Conservation (phyloP, 2,888 invertebrate genomes). For the Nematopogon swammerdamellus region DNA sequence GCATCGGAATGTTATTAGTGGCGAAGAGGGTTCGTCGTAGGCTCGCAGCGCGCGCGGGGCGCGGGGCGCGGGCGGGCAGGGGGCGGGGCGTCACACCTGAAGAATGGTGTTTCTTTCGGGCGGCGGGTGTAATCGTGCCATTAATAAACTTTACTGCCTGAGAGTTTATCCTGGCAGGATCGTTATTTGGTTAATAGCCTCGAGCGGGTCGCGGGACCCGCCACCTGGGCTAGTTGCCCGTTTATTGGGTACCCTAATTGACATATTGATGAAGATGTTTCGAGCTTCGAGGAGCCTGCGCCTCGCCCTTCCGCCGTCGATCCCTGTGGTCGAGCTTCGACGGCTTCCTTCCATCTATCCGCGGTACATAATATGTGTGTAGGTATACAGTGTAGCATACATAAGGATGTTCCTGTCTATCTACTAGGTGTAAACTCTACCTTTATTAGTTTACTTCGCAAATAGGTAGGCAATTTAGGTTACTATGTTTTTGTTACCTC, state of each 20-base stretch:
- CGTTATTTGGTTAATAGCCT: slow-evolving; percentile 54
- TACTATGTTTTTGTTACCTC: too few species aligned
- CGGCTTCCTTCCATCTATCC: too few species aligned
- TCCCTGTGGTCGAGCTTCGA: slow-evolving; percentile 31
- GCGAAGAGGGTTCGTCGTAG: slow-evolving; percentile 29
- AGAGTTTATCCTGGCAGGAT: slow-evolving; percentile 51
- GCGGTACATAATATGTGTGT: too few species aligned
- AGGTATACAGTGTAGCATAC: too few species aligned
- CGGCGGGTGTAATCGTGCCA: slow-evolving; percentile 57
- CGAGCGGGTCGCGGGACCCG: slow-evolving; percentile 35
- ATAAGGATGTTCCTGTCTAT: too few species aligned
- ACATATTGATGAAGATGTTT: slow-evolving; percentile 34
- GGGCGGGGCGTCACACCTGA: slow-evolving; percentile 28
- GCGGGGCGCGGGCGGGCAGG: not conserved
- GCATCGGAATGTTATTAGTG: slow-evolving; percentile 55
- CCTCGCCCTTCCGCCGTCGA: slow-evolving; percentile 20
- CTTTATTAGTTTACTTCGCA: too few species aligned
- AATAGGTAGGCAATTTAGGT: too few species aligned
- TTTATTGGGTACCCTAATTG: slow-evolving; percentile 35
- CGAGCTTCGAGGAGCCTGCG: slow-evolving; percentile 13
- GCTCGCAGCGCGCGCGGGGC: slow-evolving; percentile 7
- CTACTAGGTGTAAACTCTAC: too few species aligned
- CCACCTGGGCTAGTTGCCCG: slow-evolving; percentile 27
- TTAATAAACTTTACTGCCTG: slow-evolving; percentile 56
- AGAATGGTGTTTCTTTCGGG: slow-evolving; percentile 58